Evolutionary conservation across 2,113 vertebrate species (phyloP).

Genomic region (Nerophis ophidion): DNA sequence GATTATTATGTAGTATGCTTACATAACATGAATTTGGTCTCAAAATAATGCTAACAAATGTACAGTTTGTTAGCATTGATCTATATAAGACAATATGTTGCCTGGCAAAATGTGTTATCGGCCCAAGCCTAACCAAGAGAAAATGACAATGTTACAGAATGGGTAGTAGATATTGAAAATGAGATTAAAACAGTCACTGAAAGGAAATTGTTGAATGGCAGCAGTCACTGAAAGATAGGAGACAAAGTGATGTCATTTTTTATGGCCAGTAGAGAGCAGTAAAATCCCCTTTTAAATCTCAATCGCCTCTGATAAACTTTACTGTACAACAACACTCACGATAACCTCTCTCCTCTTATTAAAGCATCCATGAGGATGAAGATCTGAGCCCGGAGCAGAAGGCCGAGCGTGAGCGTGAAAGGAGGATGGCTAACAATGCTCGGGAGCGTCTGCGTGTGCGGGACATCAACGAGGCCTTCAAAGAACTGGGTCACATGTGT

Average conservation of each 20-base stretch:
- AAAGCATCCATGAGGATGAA: slow-evolving; percentile 92
- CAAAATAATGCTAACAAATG: too few relatives aligned
- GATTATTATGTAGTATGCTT: too few relatives aligned
- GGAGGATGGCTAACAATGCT: slow-evolving; percentile 94
- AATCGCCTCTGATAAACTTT: background rate
- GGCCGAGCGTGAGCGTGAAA: slow-evolving; percentile 86
- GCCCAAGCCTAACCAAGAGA: too few relatives aligned
- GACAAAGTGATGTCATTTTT: background rate
- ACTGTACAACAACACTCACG: background rate
- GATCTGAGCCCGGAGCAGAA: slow-evolving; percentile 96
- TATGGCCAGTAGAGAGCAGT: slow-evolving; percentile 53
- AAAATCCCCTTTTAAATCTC: slow-evolving; percentile 12
- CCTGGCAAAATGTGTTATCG: too few relatives aligned
- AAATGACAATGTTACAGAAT: too few relatives aligned
- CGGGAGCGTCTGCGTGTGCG: slow-evolving; percentile 90
- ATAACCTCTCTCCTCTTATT: slow-evolving; percentile 15
- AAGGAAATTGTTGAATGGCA: background rate
- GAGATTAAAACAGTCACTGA: background rate
- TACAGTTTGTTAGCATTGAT: too few relatives aligned
- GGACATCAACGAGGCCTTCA: slow-evolving; percentile 97
- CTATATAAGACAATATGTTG: too few relatives aligned
- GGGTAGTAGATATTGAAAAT: background rate
- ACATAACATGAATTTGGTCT: too few relatives aligned
- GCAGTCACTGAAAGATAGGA: background rate
- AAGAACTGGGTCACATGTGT: slow-evolving; percentile 95